A percentile compares a stretch with the other conserved stretches of the same genome.
Evolutionary conservation across 2,888 invertebrate species (phyloP).

Genomic region (Polymixis lichenea): DNA sequence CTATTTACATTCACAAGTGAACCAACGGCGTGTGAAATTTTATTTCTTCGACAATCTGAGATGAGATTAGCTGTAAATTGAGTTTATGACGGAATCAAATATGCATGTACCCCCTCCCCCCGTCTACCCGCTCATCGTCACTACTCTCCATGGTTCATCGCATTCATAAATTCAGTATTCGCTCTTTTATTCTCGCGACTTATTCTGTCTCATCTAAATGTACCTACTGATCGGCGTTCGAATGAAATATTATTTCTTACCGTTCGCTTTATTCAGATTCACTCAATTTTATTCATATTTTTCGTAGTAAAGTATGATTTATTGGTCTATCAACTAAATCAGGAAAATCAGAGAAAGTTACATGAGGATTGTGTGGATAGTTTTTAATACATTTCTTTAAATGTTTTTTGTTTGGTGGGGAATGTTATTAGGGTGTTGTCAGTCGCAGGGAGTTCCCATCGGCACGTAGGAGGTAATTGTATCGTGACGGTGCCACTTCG

Average conservation of each 20-base stretch:
- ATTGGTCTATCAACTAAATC: slow-evolving; percentile 57
- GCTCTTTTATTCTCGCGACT: slow-evolving; percentile 80
- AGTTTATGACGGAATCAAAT: slow-evolving; percentile 89
- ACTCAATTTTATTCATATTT: slow-evolving; percentile 70
- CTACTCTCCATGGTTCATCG: slow-evolving; percentile 82
- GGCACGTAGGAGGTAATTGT: slow-evolving; percentile 75
- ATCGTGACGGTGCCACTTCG: slow-evolving; percentile 78
- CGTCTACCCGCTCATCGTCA: slow-evolving; percentile 60
- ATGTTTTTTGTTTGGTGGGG: slow-evolving; percentile 47
- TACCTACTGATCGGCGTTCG: slow-evolving; percentile 76
- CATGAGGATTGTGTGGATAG: slow-evolving; percentile 41
- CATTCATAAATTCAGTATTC: slow-evolving; percentile 81
- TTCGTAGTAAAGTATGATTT: slow-evolving; percentile 67
- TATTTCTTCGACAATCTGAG: slow-evolving; percentile 90
- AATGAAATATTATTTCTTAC: slow-evolving; percentile 76
- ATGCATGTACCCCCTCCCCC: slow-evolving; percentile 79
- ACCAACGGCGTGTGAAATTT: slow-evolving; percentile 88
- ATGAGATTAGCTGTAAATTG: slow-evolving; percentile 90
- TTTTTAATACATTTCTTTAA: slow-evolving; percentile 40
- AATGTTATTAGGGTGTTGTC: slow-evolving; percentile 71
- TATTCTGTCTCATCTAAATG: slow-evolving; percentile 77
- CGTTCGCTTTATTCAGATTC: slow-evolving; percentile 66
- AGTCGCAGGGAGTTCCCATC: slow-evolving; percentile 68
- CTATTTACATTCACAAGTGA: slow-evolving; percentile 86
- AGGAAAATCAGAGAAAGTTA: slow-evolving; percentile 49